Conservation (phyloP, 2,797 vertebrate species). For the Manis javanica region DNA sequence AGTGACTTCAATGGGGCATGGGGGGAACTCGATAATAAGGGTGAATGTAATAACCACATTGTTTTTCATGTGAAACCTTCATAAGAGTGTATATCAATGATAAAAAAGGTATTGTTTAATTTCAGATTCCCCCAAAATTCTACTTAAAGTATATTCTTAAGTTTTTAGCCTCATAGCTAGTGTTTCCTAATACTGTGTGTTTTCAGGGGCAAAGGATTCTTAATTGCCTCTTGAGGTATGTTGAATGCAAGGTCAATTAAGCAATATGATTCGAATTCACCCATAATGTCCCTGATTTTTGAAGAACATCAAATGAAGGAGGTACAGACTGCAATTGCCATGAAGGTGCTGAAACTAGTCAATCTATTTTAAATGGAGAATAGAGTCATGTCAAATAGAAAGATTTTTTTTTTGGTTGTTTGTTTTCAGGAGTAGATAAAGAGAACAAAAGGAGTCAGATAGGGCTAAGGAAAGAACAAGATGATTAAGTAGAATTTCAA, state of each 20-base stretch:
- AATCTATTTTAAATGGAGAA: neutral
- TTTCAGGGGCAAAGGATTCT: neutral
- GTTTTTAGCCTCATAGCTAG: neutral
- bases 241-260: neutral
- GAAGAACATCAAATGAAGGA: neutral
- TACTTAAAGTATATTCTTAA: neutral
- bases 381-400: neutral
- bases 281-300: neutral
- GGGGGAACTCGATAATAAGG: no score
- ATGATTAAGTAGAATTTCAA: neutral
- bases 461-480: neutral
- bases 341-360: neutral
- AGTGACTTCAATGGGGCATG: no score
- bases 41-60: no score
- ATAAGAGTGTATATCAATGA: no score
- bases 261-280: neutral
- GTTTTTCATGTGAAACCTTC: no score
- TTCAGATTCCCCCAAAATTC: neutral
- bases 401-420: neutral
- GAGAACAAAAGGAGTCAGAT: neutral
- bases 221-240: neutral
- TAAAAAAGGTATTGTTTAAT: neutral
- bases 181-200: neutral
- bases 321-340: neutral
- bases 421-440: neutral